phyloP scores from a whole-genome alignment of 1,140 invertebrate species.

The Dufourea novaeangliae region DNA sequence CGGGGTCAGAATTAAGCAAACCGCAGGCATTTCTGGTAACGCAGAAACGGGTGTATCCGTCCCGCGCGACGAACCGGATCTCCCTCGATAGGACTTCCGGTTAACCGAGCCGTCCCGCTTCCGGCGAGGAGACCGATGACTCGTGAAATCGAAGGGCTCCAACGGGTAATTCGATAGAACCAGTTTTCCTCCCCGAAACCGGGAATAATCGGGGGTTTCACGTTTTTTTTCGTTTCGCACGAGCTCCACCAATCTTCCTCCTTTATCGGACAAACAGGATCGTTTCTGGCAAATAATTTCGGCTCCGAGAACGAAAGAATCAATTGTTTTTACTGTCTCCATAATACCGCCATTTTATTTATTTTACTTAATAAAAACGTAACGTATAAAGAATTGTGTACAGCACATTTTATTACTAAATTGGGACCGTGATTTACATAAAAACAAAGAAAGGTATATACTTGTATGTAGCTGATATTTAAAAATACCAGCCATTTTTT shows the following conservation, averaged over 20 bases:
- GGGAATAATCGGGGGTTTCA: constrained; percentile 33
- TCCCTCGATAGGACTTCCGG: constrained; percentile 52
- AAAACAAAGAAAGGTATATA: no score
- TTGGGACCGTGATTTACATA: no score
- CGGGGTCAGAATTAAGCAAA: constrained; percentile 24
- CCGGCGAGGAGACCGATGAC: constrained; percentile 51
- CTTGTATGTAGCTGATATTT: no score
- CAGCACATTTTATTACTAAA: no score
- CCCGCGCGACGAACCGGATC: constrained; percentile 35
- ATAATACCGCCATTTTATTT: no score
- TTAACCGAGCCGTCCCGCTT: constrained; percentile 54
- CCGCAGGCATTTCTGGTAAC: constrained; percentile 50
- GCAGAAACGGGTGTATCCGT: constrained; percentile 13
- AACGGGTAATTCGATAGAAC: constrained; percentile 51
- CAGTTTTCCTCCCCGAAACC: constrained; percentile 4
- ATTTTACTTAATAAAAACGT: no score
- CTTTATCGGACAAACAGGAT: background rate
- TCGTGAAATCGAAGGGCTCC: constrained; percentile 60
- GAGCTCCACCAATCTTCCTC: background rate
- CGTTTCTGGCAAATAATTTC: background rate
- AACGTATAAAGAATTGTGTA: no score
- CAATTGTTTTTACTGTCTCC: no score
- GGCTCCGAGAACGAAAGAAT: background rate
- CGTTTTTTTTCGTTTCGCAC: background rate
- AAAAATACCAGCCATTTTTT: no score